A percentile compares a stretch with the other conserved stretches of the same genome.
Evolutionary conservation across 2,113 vertebrate genomes (phyloP).

Genomic region (Hydrolagus affinis): DNA sequence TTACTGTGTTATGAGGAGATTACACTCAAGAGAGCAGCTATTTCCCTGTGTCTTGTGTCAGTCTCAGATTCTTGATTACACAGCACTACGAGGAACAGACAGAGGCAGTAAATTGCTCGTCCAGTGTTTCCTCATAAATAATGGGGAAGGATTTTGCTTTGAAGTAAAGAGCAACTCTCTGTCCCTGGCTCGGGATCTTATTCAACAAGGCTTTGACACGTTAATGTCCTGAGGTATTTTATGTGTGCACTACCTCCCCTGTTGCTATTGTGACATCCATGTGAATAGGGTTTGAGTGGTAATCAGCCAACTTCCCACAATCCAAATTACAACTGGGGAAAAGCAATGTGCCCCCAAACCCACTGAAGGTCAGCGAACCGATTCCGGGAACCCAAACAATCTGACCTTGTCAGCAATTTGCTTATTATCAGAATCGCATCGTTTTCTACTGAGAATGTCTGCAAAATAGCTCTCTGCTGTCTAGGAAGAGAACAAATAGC

Average conservation of each 20-base stretch:
- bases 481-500: neutral
- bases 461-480: neutral
- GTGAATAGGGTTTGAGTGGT: neutral
- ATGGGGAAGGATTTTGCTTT: slow-evolving; percentile 26
- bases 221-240: slow-evolving; percentile 3
- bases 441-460: neutral
- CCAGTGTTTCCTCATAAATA: slow-evolving; percentile 31
- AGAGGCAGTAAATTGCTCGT: slow-evolving; percentile 27
- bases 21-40: slow-evolving; percentile 8
- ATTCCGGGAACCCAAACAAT: neutral
- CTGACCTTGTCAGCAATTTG: neutral
- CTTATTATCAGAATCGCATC: neutral
- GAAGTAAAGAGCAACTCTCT: slow-evolving; percentile 22
- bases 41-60: slow-evolving; percentile 29
- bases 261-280: neutral
- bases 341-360: neutral
- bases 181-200: neutral
- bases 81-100: slow-evolving; percentile 16
- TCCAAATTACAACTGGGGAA: neutral
- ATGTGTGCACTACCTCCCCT: slow-evolving; percentile 15
- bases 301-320: neutral
- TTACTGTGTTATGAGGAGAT: slow-evolving; percentile 26
- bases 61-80: slow-evolving; percentile 27
- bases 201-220: slow-evolving; percentile 9
- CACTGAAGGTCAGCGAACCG: neutral